Evolutionary conservation across 1,140 invertebrate genomes (phyloP), one percentile per base, ranked within the genome.

Genomic region (Lepidurus couesii): DNA sequence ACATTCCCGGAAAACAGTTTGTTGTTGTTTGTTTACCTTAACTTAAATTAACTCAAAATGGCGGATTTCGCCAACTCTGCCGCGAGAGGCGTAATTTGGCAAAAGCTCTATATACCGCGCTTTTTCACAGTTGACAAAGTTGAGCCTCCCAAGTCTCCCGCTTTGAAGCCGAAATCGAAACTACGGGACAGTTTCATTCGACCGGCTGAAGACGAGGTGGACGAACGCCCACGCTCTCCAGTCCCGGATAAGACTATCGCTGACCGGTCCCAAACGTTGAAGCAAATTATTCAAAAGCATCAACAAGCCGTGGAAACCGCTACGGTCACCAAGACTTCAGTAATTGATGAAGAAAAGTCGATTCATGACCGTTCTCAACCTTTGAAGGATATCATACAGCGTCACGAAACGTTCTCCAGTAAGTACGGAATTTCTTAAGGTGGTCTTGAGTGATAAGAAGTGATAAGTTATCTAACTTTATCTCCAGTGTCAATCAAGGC

Each of bases 81-180:
- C n/a, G n/a, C n/a, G n/a, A n/a, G n/a, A n/a, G n/a, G n/a, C n/a
- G n/a, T n/a, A n/a, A n/a, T n/a, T n/a, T n/a, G n/a, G n/a, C n/a
- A n/a, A n/a, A n/a, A n/a, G n/a, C n/a, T 34, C 34, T 34, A 34
- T 4, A 34, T 34, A 34, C 34, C 34, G 34, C 34, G 34, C 34
- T 2, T 4, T 34, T 65, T 13, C 21, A 10, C 13, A 65, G 53
- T 21, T 4, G 65, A 26, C 24, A 75, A 26, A 7, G 43, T 21
- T n/a, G 75, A 44, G 43, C 26, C 75, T 45, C 78, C 81, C 26
- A 42, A 53, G 11, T 47, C 75, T 53, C 82, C 81, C 13, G 76
- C 79, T 3, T 81, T 84, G 80, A 84, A 84, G 74, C 84, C 84
- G 1, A 81, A 81, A 75, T 83, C 83, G 11, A 83, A 82, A 75